phyloP scores from a whole-genome alignment of 2,888 invertebrate genomes.

The Leucophora obtusa region DNA sequence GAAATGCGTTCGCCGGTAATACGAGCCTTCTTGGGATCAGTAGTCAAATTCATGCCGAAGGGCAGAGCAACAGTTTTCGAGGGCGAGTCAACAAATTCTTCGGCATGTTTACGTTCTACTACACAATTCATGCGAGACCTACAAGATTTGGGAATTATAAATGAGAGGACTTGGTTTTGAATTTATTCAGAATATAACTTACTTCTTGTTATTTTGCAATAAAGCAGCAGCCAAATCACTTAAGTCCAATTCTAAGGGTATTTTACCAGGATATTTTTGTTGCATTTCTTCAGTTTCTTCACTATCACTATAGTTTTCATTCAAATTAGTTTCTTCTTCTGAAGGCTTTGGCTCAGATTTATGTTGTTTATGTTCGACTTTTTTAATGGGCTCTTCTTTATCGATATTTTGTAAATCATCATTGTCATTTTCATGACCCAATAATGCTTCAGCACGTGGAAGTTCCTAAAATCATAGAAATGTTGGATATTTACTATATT shows the following conservation, averaged over 20 bases:
- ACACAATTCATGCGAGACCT: constrained; percentile 93
- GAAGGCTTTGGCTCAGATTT: constrained; percentile 63
- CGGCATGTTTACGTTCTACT: constrained; percentile 90
- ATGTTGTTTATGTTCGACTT: constrained; percentile 69
- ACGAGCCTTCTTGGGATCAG: constrained; percentile 85
- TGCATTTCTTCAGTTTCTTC: constrained; percentile 82
- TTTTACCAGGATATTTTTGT: constrained; percentile 81
- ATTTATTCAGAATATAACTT: constrained; percentile 48
- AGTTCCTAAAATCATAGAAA: constrained; percentile 73
- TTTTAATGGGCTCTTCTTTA: constrained; percentile 71
- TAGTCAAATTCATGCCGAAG: constrained; percentile 84
- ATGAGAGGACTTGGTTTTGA: background rate
- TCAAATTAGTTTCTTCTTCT: constrained; percentile 74
- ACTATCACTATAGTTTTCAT: constrained; percentile 77
- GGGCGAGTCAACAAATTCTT: constrained; percentile 89
- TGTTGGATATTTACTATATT: too few relatives aligned
- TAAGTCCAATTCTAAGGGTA: constrained; percentile 90
- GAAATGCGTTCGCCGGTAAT: constrained; percentile 91
- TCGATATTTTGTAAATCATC: constrained; percentile 76
- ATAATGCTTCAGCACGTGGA: constrained; percentile 78
- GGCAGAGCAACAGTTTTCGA: constrained; percentile 83
- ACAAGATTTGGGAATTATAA: constrained; percentile 35
- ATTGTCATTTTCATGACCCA: constrained; percentile 77
- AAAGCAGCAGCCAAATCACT: constrained; percentile 89
- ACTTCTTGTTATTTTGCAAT: constrained; percentile 85